phyloP scores from a whole-genome alignment of 64 coral and sea anemone genomes.

The Montipora cactus region DNA sequence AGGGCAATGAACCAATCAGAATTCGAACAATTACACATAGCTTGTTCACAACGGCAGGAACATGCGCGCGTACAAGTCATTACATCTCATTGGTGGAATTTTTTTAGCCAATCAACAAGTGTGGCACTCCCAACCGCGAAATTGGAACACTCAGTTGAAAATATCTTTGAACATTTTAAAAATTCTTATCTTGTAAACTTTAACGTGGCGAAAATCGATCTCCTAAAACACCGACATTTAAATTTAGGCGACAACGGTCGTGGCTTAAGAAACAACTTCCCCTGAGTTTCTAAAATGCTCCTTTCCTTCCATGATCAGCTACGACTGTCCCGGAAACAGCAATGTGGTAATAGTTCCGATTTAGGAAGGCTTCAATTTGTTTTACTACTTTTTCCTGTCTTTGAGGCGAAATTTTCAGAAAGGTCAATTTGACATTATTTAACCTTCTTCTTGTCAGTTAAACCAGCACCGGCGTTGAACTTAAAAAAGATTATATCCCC shows the following conservation, averaged over 20 bases:
- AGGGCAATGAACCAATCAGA: no score
- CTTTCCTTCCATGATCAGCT: neutral
- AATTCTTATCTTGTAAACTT: no score
- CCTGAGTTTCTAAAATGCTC: neutral
- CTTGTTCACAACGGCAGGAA: no score
- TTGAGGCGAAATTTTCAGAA: neutral
- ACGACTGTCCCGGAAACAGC: neutral
- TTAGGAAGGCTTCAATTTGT: neutral
- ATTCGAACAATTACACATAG: no score
- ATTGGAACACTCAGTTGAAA: no score
- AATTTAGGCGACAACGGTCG: no score
- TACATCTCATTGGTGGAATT: no score
- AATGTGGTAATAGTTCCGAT: neutral
- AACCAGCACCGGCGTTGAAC: constrained; percentile 95
- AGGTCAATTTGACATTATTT: constrained; percentile 9
- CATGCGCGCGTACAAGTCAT: no score
- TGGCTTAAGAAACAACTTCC: neutral
- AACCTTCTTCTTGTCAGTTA: constrained; percentile 94
- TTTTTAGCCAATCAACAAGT: no score
- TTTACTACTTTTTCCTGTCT: neutral
- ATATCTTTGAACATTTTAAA: no score
- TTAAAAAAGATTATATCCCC: constrained; percentile 99
- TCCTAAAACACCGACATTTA: neutral
- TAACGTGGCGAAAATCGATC: neutral
- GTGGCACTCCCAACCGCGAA: no score